Evolutionary conservation across 2,113 vertebrate species (phyloP), one percentile per base, ranked within the genome.

Genomic region (Cynoglossus semilaevis): DNA sequence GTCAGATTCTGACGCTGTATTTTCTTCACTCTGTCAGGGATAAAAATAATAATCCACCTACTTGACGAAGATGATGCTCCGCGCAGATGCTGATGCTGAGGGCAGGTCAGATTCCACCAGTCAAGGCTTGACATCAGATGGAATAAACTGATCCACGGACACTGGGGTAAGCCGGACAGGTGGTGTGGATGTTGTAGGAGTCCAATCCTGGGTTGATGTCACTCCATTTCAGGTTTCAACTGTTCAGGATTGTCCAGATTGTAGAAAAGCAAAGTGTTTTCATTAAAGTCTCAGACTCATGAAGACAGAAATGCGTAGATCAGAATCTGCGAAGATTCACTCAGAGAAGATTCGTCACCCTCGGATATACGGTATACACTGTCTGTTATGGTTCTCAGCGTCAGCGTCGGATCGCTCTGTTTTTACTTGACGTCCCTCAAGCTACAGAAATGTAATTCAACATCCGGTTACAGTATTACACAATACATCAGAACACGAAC

Each of bases 41-140:
- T 29, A 37, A 45, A 6, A 16, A 44, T 22, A 1, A 16, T 13
- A 22, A 1, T 19, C 4, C 4, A 54, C 79, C 68, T 62, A 88
- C 83, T 65, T 44, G 54, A 15, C 61, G 41, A 22, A 1, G 53
- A 8, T 74, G 79, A 9, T 4, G 80, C 55, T 86, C 80, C 80
- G 85, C 77, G 66, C 15, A 77, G 74, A 69, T 37, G 58, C 37
- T 68, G 70, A 41, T 41, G 1, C 81, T n/a, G n/a, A n/a, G 35
- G 58, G 79, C 57, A 16, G 68, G 52, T 77, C 35, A 42, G 36
- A 29, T 46, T 37, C 15, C 41, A 53, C 0, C 47, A 67, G 58
- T 51, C 22, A 43, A 61, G 66, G 72, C 45, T 73, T 72, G 46
- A 76, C 87, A 86, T 86, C 69, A 77, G 83, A 15, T 29, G 22